These are phyloP conservation scores for Torymus texanus DNA, from an alignment of 2,888 invertebrate species.

Conservation along the genomic window DNA sequence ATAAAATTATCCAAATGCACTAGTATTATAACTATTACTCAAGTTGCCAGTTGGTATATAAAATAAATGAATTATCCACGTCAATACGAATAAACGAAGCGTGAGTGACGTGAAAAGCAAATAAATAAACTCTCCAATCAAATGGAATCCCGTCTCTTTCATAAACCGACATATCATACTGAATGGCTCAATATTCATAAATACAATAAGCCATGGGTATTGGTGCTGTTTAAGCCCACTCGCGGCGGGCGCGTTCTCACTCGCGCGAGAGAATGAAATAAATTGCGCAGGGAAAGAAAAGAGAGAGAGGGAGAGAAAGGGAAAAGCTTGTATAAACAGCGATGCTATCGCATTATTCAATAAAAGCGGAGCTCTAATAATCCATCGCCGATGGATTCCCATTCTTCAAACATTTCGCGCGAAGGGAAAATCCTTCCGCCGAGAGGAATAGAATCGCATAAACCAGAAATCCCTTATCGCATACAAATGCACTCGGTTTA, in stretches of 20 bases:
- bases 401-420: conserved; percentile 36
- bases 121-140: not conserved
- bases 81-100: no score
- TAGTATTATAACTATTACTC: no score
- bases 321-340: conserved; percentile 31
- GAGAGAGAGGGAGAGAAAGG: conserved; percentile 2
- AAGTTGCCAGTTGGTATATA: no score
- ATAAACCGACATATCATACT: conserved; percentile 7
- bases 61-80: no score
- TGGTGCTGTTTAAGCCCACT: not conserved
- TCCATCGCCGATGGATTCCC: conserved; percentile 36
- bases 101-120: conserved; percentile 2
- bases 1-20: no score
- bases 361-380: conserved; percentile 45
- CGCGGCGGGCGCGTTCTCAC: no score
- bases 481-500: conserved; percentile 51
- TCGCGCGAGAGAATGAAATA: conserved; percentile 5
- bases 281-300: conserved; percentile 1
- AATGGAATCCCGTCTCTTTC: conserved; percentile 2
- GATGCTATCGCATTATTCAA: conserved; percentile 41
- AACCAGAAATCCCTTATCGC: conserved; percentile 46
- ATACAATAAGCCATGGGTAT: conserved; percentile 20
- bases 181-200: conserved; percentile 28
- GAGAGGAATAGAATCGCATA: conserved; percentile 43
- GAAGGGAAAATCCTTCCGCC: conserved; percentile 28